phyloP scores from a whole-genome alignment of 2,113 vertebrate genomes.

The Lamprotornis superbus region DNA sequence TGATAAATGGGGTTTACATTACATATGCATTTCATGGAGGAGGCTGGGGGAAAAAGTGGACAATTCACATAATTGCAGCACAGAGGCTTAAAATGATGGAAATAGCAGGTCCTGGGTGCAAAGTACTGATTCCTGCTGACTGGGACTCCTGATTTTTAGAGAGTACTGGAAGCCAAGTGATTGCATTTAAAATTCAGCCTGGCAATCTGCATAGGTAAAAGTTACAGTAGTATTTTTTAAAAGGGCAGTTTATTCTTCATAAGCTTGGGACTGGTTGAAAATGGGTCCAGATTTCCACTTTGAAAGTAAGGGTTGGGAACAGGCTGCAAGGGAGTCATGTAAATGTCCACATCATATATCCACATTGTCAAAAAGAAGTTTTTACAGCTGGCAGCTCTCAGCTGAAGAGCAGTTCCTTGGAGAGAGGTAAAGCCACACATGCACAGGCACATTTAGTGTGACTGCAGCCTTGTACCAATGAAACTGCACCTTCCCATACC shows the following conservation, averaged over 20 bases:
- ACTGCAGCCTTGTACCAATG: background rate
- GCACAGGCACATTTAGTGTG: background rate
- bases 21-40: background rate
- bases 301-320: background rate
- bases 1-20: conserved; percentile 1
- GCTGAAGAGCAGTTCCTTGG: background rate
- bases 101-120: background rate
- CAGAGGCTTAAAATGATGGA: conserved; percentile 1
- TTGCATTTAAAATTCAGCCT: conserved; percentile 58
- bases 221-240: background rate
- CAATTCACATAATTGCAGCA: conserved; percentile 1
- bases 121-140: conserved; percentile 3
- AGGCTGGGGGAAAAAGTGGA: background rate
- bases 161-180: conserved; percentile 23
- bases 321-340: background rate
- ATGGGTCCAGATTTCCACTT: background rate
- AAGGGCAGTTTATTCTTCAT: background rate
- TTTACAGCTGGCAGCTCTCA: background rate
- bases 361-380: background rate
- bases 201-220: conserved; percentile 48
- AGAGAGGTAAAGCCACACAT: background rate
- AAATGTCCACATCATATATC: background rate
- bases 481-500: background rate
- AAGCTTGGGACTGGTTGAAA: background rate
- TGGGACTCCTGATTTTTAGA: background rate